Percentiles rank a stretch among this genome's conserved stretches.
phyloP scores from a whole-genome alignment of 2,797 vertebrate species.

The Pangasius sanitwongsei region DNA sequence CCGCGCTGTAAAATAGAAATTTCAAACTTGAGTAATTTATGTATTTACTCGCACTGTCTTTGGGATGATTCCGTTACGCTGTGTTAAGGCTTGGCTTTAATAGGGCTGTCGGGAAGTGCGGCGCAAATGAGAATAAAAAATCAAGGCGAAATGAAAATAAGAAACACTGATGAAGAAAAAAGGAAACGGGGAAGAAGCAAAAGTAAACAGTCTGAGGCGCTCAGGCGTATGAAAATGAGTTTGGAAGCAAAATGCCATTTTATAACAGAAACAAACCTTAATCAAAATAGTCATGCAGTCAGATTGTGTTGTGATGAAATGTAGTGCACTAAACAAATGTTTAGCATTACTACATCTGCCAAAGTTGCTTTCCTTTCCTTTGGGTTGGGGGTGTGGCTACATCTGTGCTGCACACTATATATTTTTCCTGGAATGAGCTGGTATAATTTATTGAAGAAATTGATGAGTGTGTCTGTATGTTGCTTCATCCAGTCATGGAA shows the following conservation, averaged over 20 bases:
- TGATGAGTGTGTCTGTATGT: background rate
- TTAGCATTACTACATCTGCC: background rate
- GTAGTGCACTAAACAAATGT: background rate
- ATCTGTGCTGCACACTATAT: background rate
- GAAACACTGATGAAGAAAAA: conserved; percentile 1
- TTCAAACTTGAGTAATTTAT: conserved; percentile 83
- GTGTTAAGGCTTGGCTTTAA: conserved; percentile 67
- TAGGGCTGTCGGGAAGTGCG: conserved; percentile 62
- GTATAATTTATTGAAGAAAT: background rate
- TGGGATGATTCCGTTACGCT: conserved; percentile 69
- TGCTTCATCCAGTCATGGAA: background rate
- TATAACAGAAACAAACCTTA: conserved; percentile 7
- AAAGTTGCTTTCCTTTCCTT: background rate
- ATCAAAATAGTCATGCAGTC: background rate
- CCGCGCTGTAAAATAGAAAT: conserved; percentile 84
- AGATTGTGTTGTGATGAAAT: background rate
- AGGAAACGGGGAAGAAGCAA: background rate
- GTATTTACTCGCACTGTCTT: conserved; percentile 73
- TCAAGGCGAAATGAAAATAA: conserved; percentile 39
- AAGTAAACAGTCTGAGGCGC: conserved; percentile 19
- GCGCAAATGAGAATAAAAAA: conserved; percentile 31
- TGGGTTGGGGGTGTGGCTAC: background rate
- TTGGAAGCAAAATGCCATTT: background rate
- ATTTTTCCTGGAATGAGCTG: background rate
- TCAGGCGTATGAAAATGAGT: background rate